Percentiles rank a stretch among this genome's conserved stretches.
Conservation (phyloP, 2,113 vertebrate species). For the Mirza zaza region DNA sequence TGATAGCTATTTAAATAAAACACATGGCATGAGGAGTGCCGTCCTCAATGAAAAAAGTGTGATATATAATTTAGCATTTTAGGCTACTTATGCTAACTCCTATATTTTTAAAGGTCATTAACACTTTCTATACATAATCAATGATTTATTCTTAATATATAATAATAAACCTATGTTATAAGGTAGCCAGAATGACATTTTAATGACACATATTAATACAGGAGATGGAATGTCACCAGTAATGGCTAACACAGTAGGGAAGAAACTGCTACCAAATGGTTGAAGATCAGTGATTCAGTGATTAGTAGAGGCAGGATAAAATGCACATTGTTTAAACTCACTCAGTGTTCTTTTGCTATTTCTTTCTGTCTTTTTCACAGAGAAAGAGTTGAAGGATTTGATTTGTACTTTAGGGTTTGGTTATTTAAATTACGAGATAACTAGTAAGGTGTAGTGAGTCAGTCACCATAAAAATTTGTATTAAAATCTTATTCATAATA, state of each 20-base stretch:
- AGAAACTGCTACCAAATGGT: background rate
- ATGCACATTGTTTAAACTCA: background rate
- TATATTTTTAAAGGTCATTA: background rate
- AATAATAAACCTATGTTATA: background rate
- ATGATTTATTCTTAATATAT: background rate
- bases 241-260: background rate
- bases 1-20: background rate
- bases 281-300: background rate
- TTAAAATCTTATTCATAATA: background rate
- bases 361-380: background rate
- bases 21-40: background rate
- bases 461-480: background rate
- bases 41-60: background rate
- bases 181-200: background rate
- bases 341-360: background rate
- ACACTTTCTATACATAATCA: background rate
- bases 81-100: background rate
- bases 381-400: background rate
- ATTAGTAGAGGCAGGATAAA: background rate
- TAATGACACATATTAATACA: background rate
- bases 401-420: background rate
- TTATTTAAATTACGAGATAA: conserved; percentile 28
- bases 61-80: conserved; percentile 19
- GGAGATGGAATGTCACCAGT: background rate
- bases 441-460: background rate